Conservation (phyloP, 2,888 invertebrate species). For the Melanotus villosus region DNA sequence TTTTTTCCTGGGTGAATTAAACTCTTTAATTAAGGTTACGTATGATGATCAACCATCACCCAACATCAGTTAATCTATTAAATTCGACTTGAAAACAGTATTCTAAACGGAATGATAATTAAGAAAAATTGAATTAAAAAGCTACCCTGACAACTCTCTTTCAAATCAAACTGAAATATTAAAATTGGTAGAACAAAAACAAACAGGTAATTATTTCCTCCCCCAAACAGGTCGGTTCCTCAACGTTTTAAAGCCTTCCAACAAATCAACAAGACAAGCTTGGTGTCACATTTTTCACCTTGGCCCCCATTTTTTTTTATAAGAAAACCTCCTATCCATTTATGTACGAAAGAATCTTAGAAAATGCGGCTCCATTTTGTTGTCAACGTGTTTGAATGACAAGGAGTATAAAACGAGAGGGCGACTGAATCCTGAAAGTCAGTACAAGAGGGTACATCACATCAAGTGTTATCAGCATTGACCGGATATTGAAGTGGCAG, state of each 20-base stretch:
- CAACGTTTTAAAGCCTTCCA: background rate
- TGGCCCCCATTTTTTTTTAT: constrained; percentile 8
- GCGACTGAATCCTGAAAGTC: constrained; percentile 27
- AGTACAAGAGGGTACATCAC: constrained; percentile 26
- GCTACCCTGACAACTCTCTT: no score
- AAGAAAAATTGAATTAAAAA: no score
- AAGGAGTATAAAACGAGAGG: constrained; percentile 24
- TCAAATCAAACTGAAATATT: no score
- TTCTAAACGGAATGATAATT: no score
- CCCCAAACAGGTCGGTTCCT: background rate
- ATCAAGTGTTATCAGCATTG: constrained; percentile 37
- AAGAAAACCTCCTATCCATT: constrained; percentile 6
- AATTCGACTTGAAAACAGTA: no score
- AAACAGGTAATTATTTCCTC: background rate
- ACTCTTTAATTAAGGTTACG: no score
- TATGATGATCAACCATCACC: no score
- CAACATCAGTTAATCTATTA: no score
- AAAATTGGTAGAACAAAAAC: no score
- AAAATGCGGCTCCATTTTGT: constrained; percentile 15
- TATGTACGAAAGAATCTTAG: constrained; percentile 2
- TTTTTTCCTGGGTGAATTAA: no score
- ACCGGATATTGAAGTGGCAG: constrained; percentile 40
- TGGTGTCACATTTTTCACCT: constrained; percentile 12
- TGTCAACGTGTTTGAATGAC: constrained; percentile 26
- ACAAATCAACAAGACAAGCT: constrained; percentile 11